These are phyloP conservation scores for Adela reaumurella DNA, from an alignment of 2,888 invertebrate genomes.

Conservation along the genomic window DNA sequence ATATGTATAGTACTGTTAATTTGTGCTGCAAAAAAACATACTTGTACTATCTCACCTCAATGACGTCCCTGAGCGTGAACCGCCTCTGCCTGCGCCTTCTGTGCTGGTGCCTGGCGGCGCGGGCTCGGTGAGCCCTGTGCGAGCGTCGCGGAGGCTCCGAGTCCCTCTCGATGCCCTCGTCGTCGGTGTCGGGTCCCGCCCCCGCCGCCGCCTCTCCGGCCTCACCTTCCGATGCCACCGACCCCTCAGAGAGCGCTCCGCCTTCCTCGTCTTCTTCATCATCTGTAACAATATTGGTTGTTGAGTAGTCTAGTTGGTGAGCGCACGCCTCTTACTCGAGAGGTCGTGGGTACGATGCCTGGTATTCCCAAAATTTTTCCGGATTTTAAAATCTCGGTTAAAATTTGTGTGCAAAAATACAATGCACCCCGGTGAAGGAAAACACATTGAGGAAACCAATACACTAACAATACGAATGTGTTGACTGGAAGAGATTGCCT, in stretches of 20 bases:
- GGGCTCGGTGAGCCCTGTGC: slow-evolving; percentile 36
- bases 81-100: slow-evolving; percentile 27
- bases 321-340: no score
- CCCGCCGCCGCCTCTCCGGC: slow-evolving; percentile 13
- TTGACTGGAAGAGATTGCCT: no score
- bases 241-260: slow-evolving; percentile 36
- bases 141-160: slow-evolving; percentile 53
- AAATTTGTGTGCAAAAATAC: no score
- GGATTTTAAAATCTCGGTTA: no score
- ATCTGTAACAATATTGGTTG: neutral
- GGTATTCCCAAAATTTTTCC: no score
- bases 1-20: no score
- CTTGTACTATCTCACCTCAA: slow-evolving; percentile 53
- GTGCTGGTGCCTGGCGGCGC: slow-evolving; percentile 33
- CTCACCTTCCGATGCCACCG: slow-evolving; percentile 31
- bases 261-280: slow-evolving; percentile 41
- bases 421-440: no score
- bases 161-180: slow-evolving; percentile 89
- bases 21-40: neutral
- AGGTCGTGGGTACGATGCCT: no score
- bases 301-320: neutral
- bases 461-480: no score
- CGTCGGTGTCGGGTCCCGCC: slow-evolving; percentile 57
- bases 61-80: slow-evolving; percentile 54
- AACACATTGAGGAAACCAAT: no score